Evolutionary conservation across 2,797 vertebrate genomes (phyloP).

Genomic region (Emydoidea blandingii): DNA sequence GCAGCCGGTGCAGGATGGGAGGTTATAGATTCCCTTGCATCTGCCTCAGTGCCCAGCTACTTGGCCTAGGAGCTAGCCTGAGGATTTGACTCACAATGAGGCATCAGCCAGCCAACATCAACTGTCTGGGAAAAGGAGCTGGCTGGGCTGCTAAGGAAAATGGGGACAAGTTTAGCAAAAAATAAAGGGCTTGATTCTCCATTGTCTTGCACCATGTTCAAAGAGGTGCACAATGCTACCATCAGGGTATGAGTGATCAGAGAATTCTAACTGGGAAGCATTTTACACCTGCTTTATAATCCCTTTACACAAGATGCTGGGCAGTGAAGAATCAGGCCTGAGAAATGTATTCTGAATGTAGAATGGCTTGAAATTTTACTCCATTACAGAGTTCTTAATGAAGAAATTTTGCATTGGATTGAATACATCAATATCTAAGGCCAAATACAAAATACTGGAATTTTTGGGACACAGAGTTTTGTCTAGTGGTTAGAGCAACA

Average conservation of each 20-base stretch:
- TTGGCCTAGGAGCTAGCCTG: background rate
- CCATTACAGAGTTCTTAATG: background rate
- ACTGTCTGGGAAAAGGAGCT: fast-evolving
- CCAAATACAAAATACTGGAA: background rate
- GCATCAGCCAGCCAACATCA: fast-evolving
- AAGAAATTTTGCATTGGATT: background rate
- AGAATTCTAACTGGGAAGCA: background rate
- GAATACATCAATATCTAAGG: background rate
- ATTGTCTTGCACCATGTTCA: background rate
- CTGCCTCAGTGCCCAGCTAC: background rate
- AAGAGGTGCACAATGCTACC: background rate
- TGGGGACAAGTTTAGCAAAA: background rate
- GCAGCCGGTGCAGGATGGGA: background rate
- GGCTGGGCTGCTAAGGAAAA: background rate
- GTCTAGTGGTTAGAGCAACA: background rate
- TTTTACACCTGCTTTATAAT: background rate
- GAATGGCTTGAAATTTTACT: background rate
- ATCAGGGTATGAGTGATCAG: background rate
- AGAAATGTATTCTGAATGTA: background rate
- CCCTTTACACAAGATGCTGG: background rate
- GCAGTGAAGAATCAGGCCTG: background rate
- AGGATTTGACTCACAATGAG: background rate
- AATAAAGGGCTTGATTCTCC: background rate
- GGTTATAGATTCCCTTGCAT: background rate
- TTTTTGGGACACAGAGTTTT: fast-evolving